Percentiles rank a stretch among this genome's conserved stretches.
These are phyloP conservation scores for Empidonax alnorum DNA, from an alignment of 2,113 vertebrate genomes.

Conservation along the genomic window DNA sequence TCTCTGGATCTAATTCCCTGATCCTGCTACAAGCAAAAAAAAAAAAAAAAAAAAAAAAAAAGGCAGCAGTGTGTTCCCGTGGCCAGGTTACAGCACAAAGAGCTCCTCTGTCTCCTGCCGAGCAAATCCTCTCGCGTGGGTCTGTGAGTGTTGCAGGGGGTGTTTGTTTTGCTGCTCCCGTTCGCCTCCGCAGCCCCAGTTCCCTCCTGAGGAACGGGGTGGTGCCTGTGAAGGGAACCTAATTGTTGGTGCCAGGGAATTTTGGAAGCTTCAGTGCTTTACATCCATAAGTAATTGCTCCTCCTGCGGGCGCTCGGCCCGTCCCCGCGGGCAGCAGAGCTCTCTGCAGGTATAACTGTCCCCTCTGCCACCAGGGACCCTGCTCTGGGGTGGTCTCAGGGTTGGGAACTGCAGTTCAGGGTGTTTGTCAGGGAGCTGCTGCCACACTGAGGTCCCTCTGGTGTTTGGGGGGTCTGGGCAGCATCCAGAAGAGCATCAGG, in stretches of 20 bases:
- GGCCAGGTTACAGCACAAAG: constrained; percentile 40
- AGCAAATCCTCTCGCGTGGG: constrained; percentile 13
- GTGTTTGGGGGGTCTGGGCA: background rate
- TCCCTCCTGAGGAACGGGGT: background rate
- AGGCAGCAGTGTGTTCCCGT: background rate
- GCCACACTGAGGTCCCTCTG: fast-evolving
- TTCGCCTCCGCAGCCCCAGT: background rate
- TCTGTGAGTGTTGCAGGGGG: background rate
- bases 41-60: background rate
- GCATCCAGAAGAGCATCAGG: background rate
- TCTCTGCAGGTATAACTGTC: background rate
- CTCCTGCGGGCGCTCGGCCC: background rate
- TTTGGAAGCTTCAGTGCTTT: background rate
- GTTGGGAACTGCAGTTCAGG: fast-evolving
- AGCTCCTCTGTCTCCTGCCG: background rate
- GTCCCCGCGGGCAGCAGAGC: background rate
- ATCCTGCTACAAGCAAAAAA: background rate
- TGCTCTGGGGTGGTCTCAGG: background rate
- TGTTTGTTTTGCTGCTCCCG: background rate
- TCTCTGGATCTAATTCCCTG: constrained; percentile 41
- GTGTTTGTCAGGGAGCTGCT: background rate
- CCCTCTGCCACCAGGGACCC: background rate
- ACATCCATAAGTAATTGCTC: background rate
- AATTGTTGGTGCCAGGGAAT: background rate
- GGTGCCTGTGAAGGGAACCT: background rate